Percentiles rank a stretch among this genome's conserved stretches.
Evolutionary conservation across 2,113 vertebrate genomes (phyloP).

Genomic region (Galeopterus variegatus): DNA sequence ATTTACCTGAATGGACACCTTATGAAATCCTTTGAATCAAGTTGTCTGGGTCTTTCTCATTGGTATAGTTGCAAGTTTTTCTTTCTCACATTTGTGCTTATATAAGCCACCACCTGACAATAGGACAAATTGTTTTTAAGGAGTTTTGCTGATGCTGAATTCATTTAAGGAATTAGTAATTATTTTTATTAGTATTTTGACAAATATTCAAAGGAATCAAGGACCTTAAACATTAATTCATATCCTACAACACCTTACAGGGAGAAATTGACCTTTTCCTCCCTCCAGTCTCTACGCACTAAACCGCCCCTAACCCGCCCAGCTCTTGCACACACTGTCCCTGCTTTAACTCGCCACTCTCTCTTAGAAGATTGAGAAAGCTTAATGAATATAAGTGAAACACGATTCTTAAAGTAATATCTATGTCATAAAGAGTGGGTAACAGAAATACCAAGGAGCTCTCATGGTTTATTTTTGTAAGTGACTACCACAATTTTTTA

Average conservation of each 20-base stretch:
- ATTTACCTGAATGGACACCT: constrained; percentile 60
- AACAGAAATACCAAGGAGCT: constrained; percentile 12
- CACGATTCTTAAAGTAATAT: neutral
- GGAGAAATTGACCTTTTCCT: constrained; percentile 75
- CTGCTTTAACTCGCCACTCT: constrained; percentile 25
- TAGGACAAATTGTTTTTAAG: constrained; percentile 24
- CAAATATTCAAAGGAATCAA: neutral
- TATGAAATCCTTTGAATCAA: constrained; percentile 73
- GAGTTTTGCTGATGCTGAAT: neutral
- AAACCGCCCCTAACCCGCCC: neutral
- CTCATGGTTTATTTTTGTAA: constrained; percentile 67
- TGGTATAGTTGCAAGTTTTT: constrained; percentile 74
- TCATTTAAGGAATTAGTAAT: neutral
- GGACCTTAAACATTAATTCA: neutral
- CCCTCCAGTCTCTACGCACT: neutral
- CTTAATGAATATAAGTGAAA: constrained; percentile 59
- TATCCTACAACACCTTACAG: constrained; percentile 56
- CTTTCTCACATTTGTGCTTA: constrained; percentile 65
- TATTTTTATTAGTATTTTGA: neutral
- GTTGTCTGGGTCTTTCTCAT: constrained; percentile 67
- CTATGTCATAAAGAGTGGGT: constrained; percentile 33
- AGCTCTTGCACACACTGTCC: neutral
- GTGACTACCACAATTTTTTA: constrained; percentile 3
- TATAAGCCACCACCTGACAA: constrained; percentile 70
- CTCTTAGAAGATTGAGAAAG: constrained; percentile 32